A percentile compares a stretch with the other conserved stretches of the same genome.
Evolutionary conservation across 2,797 vertebrate genomes (phyloP).

Genomic region (Sarcophilus harrisii): DNA sequence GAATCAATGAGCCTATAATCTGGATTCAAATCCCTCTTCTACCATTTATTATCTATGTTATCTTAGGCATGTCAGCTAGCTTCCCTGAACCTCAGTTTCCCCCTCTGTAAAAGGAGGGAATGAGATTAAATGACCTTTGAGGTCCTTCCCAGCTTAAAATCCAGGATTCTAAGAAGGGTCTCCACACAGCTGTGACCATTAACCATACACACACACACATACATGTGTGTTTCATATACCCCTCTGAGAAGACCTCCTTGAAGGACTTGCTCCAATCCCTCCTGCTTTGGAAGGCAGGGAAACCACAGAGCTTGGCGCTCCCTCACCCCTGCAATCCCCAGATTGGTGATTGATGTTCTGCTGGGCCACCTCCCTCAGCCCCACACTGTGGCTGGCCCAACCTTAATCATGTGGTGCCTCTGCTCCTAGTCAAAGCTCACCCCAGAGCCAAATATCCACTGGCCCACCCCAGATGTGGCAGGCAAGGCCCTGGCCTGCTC

Average conservation of each 20-base stretch:
- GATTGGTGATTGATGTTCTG: neutral
- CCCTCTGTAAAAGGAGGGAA: neutral
- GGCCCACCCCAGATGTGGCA: neutral
- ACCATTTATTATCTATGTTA: neutral
- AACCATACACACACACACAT: neutral
- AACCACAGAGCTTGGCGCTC: neutral
- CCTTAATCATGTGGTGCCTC: neutral
- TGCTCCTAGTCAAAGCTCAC: neutral
- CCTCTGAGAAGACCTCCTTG: neutral
- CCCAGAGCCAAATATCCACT: neutral
- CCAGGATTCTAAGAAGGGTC: neutral
- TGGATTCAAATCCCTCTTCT: neutral
- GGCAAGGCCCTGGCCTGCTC: constrained; percentile 60
- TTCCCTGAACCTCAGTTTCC: neutral
- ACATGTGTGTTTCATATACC: neutral
- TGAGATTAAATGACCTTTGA: neutral
- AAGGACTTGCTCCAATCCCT: neutral
- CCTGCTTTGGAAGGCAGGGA: neutral
- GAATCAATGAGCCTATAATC: neutral
- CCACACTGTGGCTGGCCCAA: neutral
- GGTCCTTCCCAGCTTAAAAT: neutral
- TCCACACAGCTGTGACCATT: neutral
- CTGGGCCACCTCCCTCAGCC: neutral
- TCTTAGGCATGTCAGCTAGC: neutral
- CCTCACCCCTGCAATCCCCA: neutral